Conservation (phyloP, 2,797 vertebrate species). For the Botia kubotai region DNA sequence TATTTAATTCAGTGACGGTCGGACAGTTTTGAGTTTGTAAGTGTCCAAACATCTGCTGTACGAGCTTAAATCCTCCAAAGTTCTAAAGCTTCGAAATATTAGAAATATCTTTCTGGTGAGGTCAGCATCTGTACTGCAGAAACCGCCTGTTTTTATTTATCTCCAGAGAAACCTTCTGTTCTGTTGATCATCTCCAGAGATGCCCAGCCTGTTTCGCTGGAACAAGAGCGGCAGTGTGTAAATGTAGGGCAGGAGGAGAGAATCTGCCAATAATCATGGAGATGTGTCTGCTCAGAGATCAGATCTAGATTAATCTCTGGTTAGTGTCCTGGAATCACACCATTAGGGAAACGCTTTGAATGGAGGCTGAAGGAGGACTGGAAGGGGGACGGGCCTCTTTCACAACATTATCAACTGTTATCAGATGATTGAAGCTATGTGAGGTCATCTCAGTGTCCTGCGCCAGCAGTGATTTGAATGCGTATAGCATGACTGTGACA, state of each 20-base stretch:
- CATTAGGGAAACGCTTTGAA: not conserved
- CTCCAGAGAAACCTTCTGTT: constrained; percentile 17
- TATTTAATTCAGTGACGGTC: not conserved
- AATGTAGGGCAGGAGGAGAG: not conserved
- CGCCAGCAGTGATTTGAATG: not conserved
- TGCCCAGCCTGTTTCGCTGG: not conserved
- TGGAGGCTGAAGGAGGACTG: not conserved
- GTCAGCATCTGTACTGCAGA: constrained; percentile 3
- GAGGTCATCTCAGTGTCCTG: not conserved
- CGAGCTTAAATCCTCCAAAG: not conserved
- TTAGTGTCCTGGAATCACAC: not conserved
- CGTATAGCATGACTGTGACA: too few relatives aligned
- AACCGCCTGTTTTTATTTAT: constrained; percentile 18
- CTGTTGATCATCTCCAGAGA: constrained; percentile 12
- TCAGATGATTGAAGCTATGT: not conserved
- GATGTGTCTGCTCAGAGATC: not conserved
- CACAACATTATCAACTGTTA: not conserved
- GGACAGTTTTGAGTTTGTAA: not conserved
- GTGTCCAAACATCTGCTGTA: not conserved
- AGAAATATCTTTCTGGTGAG: constrained; percentile 25
- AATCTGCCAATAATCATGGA: not conserved
- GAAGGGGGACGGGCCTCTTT: not conserved
- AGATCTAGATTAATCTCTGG: not conserved
- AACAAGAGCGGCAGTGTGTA: not conserved
- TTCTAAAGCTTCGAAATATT: not conserved